phyloP scores from a whole-genome alignment of 2,888 invertebrate genomes.

The Pristionchus entomophagus region DNA sequence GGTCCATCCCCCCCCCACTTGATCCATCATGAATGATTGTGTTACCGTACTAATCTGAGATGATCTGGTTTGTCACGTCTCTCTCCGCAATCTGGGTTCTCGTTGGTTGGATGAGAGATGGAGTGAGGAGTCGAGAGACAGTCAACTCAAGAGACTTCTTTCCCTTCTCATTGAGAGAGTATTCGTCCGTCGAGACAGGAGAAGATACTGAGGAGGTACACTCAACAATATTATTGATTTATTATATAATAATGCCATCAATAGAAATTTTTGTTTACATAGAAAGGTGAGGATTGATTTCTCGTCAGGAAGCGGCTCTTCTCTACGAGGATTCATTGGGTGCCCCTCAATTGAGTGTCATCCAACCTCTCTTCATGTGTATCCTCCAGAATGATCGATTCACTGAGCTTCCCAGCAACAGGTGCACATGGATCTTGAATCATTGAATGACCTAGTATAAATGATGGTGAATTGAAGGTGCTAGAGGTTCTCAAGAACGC shows the following conservation, averaged over 20 bases:
- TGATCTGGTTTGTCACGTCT: constrained; percentile 65
- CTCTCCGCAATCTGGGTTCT: constrained; percentile 66
- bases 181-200: constrained; percentile 64
- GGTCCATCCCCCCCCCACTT: too few species aligned
- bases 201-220: constrained; percentile 61
- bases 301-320: constrained; percentile 49
- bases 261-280: too few species aligned
- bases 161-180: constrained; percentile 63
- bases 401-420: constrained; percentile 36
- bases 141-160: constrained; percentile 65
- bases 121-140: constrained; percentile 61
- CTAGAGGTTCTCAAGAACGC: constrained; percentile 48
- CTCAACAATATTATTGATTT: too few species aligned
- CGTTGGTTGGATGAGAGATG: constrained; percentile 58
- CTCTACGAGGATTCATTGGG: constrained; percentile 62
- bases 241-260: too few species aligned
- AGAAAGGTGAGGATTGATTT: too few species aligned
- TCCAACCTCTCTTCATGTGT: constrained; percentile 57
- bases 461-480: constrained; percentile 9
- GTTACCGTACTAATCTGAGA: constrained; percentile 52
- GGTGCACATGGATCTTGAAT: too few species aligned
- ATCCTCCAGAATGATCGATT: constrained; percentile 27
- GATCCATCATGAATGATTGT: not conserved
- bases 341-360: constrained; percentile 60
- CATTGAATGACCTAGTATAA: not conserved